These are phyloP conservation scores for Tuberolachnus salignus DNA, from an alignment of 2,888 invertebrate species.

Conservation along the genomic window DNA sequence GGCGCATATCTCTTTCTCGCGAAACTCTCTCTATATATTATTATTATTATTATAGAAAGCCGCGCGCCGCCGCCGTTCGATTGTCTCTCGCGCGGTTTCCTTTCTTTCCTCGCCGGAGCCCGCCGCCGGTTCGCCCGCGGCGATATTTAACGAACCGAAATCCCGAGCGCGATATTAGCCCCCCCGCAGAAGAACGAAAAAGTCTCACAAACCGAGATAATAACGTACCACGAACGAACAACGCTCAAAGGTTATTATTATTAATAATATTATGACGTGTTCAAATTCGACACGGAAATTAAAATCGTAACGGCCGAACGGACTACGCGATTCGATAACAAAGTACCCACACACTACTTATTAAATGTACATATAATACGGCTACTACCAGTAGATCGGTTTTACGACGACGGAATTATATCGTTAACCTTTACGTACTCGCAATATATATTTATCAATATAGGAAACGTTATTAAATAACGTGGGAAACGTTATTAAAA, in stretches of 20 bases:
- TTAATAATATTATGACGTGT: background rate
- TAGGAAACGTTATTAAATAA: too few relatives aligned
- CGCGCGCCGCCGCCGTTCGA: background rate
- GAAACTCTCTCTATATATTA: constrained; percentile 42
- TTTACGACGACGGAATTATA: constrained; percentile 14
- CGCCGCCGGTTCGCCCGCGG: background rate
- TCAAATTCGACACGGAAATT: background rate
- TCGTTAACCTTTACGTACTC: constrained; percentile 14
- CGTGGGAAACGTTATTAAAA: constrained; percentile 26
- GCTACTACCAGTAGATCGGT: background rate
- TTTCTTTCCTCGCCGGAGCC: background rate
- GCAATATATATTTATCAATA: background rate
- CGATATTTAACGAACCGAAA: constrained; percentile 37
- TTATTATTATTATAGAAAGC: too few relatives aligned
- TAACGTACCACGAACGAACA: too few relatives aligned
- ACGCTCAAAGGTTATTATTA: background rate
- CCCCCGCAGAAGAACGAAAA: background rate
- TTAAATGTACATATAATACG: too few relatives aligned
- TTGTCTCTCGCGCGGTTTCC: constrained; percentile 38
- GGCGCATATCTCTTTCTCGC: constrained; percentile 19
- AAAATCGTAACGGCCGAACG: background rate
- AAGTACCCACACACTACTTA: background rate
- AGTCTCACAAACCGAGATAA: background rate
- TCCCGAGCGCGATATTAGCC: constrained; percentile 11
- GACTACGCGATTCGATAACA: background rate